Evolutionary conservation across 2,797 vertebrate species (phyloP), one percentile per base, ranked within the genome.

Genomic region (Anguilla anguilla): DNA sequence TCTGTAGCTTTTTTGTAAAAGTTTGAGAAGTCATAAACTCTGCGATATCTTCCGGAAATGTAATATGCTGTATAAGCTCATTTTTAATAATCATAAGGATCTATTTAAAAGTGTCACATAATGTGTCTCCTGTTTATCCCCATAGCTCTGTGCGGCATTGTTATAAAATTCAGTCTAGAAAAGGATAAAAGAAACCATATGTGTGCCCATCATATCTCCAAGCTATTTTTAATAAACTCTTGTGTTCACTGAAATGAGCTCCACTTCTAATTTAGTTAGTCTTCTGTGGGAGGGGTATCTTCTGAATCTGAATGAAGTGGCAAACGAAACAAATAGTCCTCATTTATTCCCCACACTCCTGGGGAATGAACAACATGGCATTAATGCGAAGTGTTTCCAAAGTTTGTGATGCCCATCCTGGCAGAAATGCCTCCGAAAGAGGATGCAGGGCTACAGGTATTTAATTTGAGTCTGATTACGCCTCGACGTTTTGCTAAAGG

Each of bases 311-410:
- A 57, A 59, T 84, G 59, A 84, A 84, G 6, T 55, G 53, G 59
- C n/a, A 59, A 59, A 11, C 31, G 28, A 59, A 17, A 59, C 53
- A 82, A 22, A 77, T 3, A 19, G 72, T 77, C 10, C 72, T 25
- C 72, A 43, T 51, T 83, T 83, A 83, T 83, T 83, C 22, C 28
- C 28, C 13, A 59, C 28, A 59, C 83, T 84, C 83, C 17, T 6
- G 83, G 53, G 53, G 83, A 84, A 59, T 39, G 53, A n/a, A 84
- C n/a, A 59, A n/a, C 83, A 59, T 84, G 83, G 19, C 35, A 84
- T 84, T 84, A 84, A 59, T 84, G 51, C 39, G 51, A 55, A 84
- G 59, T 84, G 59, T 84, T 84, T 84, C 83, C 17, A 1, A 31
- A 35, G 28, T 22, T 25, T 84, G 51, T 46, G 10, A 59, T 35